phyloP scores from a whole-genome alignment of 1,140 invertebrate species.

The Drosophila nebulosa region DNA sequence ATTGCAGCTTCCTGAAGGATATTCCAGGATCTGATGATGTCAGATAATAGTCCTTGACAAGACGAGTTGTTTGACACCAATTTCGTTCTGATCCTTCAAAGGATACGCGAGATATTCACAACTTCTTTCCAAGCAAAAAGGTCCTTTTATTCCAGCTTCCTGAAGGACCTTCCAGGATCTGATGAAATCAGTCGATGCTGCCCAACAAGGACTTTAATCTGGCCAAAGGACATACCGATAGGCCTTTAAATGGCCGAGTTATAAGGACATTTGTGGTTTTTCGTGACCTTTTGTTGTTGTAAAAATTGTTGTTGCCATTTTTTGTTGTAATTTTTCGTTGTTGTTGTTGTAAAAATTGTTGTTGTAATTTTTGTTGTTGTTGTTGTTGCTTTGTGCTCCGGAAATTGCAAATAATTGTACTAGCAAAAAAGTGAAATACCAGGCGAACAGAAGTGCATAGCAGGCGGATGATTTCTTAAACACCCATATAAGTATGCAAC shows the following conservation, averaged over 20 bases:
- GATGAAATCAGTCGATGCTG: background rate
- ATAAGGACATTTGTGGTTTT: background rate
- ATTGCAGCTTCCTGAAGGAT: background rate
- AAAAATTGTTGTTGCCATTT: too few relatives aligned
- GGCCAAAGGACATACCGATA: background rate
- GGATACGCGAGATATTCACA: background rate
- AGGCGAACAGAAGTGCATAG: too few relatives aligned
- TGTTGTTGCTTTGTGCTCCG: too few relatives aligned
- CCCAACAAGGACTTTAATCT: background rate
- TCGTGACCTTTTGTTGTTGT: too few relatives aligned
- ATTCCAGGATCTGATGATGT: background rate
- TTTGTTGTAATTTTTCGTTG: background rate
- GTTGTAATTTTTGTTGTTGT: too few relatives aligned
- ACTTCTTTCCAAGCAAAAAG: background rate
- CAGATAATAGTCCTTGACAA: background rate
- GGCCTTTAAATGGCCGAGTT: background rate
- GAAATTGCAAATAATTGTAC: too few relatives aligned
- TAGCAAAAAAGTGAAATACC: too few relatives aligned
- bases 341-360: too few relatives aligned
- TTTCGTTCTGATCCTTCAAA: background rate
- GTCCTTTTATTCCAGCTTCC: background rate
- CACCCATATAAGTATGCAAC: too few relatives aligned
- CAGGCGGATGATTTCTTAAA: too few relatives aligned
- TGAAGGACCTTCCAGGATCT: background rate
- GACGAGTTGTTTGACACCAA: background rate